phyloP scores from a whole-genome alignment of 2,113 vertebrate genomes.

The Theropithecus gelada region DNA sequence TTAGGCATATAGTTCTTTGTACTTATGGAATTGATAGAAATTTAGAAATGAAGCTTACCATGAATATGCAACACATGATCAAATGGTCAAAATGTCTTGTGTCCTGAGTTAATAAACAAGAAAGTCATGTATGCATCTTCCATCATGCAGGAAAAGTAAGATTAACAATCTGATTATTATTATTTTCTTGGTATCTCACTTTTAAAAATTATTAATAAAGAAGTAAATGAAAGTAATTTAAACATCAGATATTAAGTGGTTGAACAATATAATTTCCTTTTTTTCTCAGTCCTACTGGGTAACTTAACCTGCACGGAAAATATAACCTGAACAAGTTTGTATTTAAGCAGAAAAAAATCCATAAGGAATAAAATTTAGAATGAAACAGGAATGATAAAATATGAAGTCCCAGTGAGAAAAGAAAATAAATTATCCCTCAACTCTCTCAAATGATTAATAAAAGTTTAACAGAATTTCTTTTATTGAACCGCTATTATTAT shows the following conservation, averaged over 20 bases:
- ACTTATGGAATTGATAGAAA: neutral
- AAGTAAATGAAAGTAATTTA: neutral
- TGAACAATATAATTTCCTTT: neutral
- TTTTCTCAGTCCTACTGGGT: neutral
- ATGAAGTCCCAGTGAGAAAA: neutral
- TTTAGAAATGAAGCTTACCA: neutral
- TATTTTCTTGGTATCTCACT: neutral
- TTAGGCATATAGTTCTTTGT: neutral
- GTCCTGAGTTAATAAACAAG: neutral
- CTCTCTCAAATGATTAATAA: neutral
- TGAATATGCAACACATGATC: neutral
- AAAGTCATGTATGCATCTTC: neutral
- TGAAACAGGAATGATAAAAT: neutral
- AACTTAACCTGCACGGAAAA: neutral
- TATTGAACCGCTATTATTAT: neutral
- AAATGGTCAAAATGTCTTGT: neutral
- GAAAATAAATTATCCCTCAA: neutral
- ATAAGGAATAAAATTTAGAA: conserved; percentile 2
- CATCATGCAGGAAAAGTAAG: neutral
- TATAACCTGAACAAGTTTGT: neutral
- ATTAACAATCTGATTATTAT: neutral
- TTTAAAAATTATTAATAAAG: conserved; percentile 11
- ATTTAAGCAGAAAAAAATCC: neutral
- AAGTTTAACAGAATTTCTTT: neutral
- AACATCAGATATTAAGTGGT: neutral